Conservation (phyloP, 2,113 vertebrate genomes). For the Gulo gulo region DNA sequence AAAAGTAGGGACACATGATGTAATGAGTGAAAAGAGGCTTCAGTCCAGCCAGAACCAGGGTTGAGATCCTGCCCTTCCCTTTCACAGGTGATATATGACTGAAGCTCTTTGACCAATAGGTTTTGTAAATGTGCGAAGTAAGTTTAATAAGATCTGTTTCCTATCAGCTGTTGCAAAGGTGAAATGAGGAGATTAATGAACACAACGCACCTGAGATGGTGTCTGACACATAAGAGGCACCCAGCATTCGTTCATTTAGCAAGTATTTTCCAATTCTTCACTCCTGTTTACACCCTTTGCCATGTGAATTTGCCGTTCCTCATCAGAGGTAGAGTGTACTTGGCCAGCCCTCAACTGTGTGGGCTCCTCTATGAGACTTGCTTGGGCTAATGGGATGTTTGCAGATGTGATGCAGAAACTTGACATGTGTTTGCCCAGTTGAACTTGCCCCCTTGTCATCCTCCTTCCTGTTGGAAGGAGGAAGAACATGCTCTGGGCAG, state of each 20-base stretch:
- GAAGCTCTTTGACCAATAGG: background rate
- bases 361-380: background rate
- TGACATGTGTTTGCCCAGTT: background rate
- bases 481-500: background rate
- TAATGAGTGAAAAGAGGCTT: background rate
- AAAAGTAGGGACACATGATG: background rate
- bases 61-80: background rate
- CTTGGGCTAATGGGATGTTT: background rate
- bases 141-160: background rate
- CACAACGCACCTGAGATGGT: background rate
- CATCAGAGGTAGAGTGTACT: background rate
- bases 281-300: background rate
- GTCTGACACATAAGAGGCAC: background rate
- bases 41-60: background rate
- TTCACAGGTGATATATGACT: background rate
- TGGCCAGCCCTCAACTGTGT: background rate
- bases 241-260: background rate
- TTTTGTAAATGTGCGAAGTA: background rate
- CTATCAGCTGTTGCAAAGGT: background rate
- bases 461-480: background rate
- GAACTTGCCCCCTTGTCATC: background rate
- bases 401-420: background rate
- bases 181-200: background rate
- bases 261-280: background rate
- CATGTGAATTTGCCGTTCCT: background rate